Base-by-base conservation (phyloP, 92 coral and sea anemone species). In the Umimayanthus chanpuru region DNA sequence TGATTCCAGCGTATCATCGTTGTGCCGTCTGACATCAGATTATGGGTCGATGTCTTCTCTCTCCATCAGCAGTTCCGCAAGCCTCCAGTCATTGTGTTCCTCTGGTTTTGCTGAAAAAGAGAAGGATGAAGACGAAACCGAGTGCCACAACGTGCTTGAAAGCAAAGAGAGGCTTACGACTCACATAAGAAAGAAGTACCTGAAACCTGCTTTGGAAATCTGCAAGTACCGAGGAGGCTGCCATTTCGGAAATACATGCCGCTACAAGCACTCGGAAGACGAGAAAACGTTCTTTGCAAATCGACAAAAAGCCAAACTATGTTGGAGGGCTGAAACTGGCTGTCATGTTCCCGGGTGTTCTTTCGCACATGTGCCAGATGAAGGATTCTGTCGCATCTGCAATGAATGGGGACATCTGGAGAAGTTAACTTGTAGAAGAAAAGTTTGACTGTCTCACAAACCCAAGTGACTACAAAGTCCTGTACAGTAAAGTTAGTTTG, bases 391-490 rank as follows among this genome's bases (percentile, higher is more conserved):
- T 74, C 28, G 79, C 50, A 9, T 1, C 20, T 74, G 79, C n/a
- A 74, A 74, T 40, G 23, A 18, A 32, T 74, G 79, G 79, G 79
- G 79, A 1, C 79, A 74, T n/a, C 39, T 74, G 50, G 79, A 36
- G 26, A 38, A 74, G 11, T 0, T 3, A 23, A 18, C 79, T 36
- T 74, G 79, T 74, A 5, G 26, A 32, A 16, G 21, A 32, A 71
- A 71, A 28, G 23, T n/a, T 28, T 6, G 41, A 32, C 23, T 32
- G 5, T 9, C 25, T 14, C 76, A 28, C 20, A 23, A 32, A 71
- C 7, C 1, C 26, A 47, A 11, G 10, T 47, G 12, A 47, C 10
- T 7, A 47, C 36, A 41, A 41, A 41, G 44, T 41, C 44, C 7
- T 41, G 44, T 41, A 41, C 50, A 7, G 5, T 41, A 41, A 6